Evolutionary conservation across 2,113 vertebrate genomes (phyloP).

Genomic region (Pionites leucogaster): DNA sequence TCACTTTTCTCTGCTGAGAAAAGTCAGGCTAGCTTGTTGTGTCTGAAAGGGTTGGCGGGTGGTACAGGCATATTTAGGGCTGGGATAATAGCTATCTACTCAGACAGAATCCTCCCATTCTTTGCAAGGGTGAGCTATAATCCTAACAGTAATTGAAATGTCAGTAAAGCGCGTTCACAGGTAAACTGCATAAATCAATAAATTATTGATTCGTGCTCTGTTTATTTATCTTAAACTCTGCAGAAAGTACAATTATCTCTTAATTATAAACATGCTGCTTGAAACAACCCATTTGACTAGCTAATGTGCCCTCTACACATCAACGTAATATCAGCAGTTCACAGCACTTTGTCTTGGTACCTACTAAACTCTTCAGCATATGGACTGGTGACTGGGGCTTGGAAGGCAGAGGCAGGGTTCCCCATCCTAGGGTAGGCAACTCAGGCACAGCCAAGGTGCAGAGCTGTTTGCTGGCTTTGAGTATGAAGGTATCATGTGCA

Average conservation of each 20-base stretch:
- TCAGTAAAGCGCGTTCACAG: conserved; percentile 50
- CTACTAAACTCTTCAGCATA: background rate
- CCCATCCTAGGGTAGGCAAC: background rate
- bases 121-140: conserved; percentile 22
- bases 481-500: background rate
- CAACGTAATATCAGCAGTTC: background rate
- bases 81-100: background rate
- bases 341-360: background rate
- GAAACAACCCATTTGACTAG: conserved; percentile 50
- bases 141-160: conserved; percentile 67
- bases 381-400: background rate
- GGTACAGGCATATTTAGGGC: background rate
- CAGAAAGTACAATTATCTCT: conserved; percentile 74
- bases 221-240: conserved; percentile 70
- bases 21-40: background rate
- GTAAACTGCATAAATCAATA: conserved; percentile 71
- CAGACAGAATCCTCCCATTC: background rate
- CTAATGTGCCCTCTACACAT: background rate
- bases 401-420: background rate
- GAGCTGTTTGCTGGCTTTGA: background rate
- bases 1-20: background rate
- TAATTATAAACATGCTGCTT: conserved; percentile 74
- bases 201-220: conserved; percentile 68
- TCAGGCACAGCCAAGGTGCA: background rate
- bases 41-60: background rate